Percentiles rank a stretch among this genome's conserved stretches.
Conservation (phyloP, 1,140 invertebrate species). For the Dinoponera quadriceps region DNA sequence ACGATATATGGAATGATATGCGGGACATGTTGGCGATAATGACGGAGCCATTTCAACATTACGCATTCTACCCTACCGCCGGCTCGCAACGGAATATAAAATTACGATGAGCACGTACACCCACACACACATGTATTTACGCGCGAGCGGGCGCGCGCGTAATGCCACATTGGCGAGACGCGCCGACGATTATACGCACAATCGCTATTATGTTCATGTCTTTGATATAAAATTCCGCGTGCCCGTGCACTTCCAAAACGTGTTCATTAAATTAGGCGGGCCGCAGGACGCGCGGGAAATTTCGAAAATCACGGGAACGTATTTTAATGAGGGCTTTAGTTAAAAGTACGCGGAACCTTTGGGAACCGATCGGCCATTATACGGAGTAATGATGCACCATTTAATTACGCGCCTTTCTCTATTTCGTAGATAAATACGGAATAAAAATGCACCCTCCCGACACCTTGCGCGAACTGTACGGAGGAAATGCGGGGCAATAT, state of each 20-base stretch:
- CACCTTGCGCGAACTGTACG: too few relatives aligned
- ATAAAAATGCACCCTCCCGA: background rate
- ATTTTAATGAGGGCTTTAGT: conserved; percentile 52
- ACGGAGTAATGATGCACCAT: conserved; percentile 26
- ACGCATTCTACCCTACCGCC: conserved; percentile 38
- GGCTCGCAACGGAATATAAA: conserved; percentile 57
- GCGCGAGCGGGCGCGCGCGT: background rate
- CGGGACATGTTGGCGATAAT: conserved; percentile 52
- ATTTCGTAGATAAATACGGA: background rate
- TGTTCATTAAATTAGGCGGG: conserved; percentile 40
- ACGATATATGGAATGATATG: conserved; percentile 54
- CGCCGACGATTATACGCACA: conserved; percentile 56
- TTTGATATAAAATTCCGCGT: conserved; percentile 58
- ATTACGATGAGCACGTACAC: conserved; percentile 25
- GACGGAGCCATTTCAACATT: conserved; percentile 58
- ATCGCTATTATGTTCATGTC: conserved; percentile 54
- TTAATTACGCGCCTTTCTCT: background rate
- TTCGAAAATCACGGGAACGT: conserved; percentile 41
- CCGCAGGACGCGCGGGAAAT: conserved; percentile 30
- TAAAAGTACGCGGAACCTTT: conserved; percentile 20
- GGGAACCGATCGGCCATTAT: conserved; percentile 38
- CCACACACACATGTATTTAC: too few relatives aligned
- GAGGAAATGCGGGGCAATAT: too few relatives aligned
- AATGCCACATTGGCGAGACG: conserved; percentile 18
- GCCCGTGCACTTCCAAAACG: conserved; percentile 46